phyloP scores from a whole-genome alignment of 1,140 invertebrate genomes.

The Dendrolimus punctatus region DNA sequence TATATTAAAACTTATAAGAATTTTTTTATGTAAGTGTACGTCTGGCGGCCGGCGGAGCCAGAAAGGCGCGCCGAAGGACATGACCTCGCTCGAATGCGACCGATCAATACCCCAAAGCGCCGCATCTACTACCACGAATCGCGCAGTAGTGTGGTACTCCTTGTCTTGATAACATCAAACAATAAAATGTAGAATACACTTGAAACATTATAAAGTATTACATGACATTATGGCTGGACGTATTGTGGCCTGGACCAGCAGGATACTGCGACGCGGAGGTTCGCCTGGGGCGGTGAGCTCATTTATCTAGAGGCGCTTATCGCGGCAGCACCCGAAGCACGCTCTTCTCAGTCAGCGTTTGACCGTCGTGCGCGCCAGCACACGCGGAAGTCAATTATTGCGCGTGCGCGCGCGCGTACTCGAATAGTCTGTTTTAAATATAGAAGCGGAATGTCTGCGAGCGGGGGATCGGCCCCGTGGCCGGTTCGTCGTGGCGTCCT shows the following conservation, averaged over 20 bases:
- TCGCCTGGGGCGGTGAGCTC: slow-evolving; percentile 63
- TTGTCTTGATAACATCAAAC: slow-evolving; percentile 39
- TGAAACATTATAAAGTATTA: slow-evolving; percentile 18
- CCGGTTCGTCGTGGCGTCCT: slow-evolving; percentile 77
- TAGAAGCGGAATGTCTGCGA: slow-evolving; percentile 64
- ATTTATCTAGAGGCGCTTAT: slow-evolving; percentile 61
- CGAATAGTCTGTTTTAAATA: slow-evolving; percentile 64
- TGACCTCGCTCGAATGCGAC: slow-evolving; percentile 51
- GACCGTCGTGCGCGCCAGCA: slow-evolving; percentile 61
- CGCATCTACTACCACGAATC: slow-evolving; percentile 28
- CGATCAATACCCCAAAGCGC: slow-evolving; percentile 58
- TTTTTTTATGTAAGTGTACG: slow-evolving; percentile 6
- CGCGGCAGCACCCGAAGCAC: slow-evolving; percentile 37
- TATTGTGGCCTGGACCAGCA: slow-evolving; percentile 50
- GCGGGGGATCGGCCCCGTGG: slow-evolving; percentile 78
- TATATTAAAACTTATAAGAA: background rate
- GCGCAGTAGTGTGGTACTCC: slow-evolving; percentile 45
- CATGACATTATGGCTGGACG: slow-evolving; percentile 36
- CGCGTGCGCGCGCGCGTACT: slow-evolving; percentile 58
- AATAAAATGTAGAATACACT: slow-evolving; percentile 8
- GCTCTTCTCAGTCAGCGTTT: slow-evolving; percentile 56
- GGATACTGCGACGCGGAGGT: slow-evolving; percentile 57
- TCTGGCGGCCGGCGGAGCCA: slow-evolving; percentile 26
- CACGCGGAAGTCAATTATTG: slow-evolving; percentile 64
- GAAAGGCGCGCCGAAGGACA: slow-evolving; percentile 68